These are phyloP conservation scores for Coreoperca whiteheadi DNA, from an alignment of 2,113 vertebrate genomes.

Conservation along the genomic window DNA sequence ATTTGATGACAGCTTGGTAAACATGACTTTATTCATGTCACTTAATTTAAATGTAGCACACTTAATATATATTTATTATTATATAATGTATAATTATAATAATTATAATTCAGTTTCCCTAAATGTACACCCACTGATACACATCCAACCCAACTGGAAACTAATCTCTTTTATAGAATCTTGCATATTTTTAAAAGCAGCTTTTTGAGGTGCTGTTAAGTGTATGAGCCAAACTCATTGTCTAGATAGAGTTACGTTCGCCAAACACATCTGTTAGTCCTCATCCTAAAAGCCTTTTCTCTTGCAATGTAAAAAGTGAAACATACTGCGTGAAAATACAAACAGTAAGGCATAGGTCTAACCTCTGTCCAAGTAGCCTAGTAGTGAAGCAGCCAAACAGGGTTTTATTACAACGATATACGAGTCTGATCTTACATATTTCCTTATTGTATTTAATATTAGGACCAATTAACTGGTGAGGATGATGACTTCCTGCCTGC, in stretches of 20 bases:
- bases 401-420: no score
- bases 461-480: no score
- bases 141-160: background rate
- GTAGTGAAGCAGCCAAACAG: background rate
- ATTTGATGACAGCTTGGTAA: no score
- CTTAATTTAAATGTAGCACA: background rate
- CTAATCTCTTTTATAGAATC: background rate
- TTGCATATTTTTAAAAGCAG: no score
- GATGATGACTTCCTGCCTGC: no score
- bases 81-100: no score
- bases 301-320: no score
- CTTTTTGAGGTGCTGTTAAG: no score
- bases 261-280: no score
- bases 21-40: background rate
- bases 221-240: background rate
- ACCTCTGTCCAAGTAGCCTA: no score
- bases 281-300: background rate
- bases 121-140: background rate
- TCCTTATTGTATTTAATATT: no score
- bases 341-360: background rate
- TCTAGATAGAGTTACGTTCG: background rate
- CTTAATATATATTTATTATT: background rate
- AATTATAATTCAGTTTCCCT: background rate
- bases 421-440: no score
- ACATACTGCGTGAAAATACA: background rate